Evolutionary conservation across 2,888 invertebrate genomes (phyloP).

Genomic region (Colletes collaris): DNA sequence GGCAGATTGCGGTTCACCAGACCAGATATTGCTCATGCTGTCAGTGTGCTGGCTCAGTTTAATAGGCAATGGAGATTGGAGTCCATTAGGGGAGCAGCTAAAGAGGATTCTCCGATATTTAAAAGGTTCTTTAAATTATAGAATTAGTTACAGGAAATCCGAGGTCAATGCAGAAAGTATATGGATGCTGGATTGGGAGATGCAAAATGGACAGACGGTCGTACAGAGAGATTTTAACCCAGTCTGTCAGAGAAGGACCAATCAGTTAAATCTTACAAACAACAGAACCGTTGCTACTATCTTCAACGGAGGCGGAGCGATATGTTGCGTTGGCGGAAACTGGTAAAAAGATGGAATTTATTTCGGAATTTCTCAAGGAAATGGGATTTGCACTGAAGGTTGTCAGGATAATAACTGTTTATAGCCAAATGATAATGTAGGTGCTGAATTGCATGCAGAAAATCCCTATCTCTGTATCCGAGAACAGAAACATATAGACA

Average conservation of each 20-base stretch:
- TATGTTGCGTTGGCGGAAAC: slow-evolving; percentile 21
- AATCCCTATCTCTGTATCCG: too few relatives aligned
- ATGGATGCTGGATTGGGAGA: slow-evolving; percentile 1
- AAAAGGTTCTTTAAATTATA: slow-evolving; percentile 2
- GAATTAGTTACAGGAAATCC: not conserved
- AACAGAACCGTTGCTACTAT: slow-evolving; percentile 17
- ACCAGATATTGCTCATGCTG: too few relatives aligned
- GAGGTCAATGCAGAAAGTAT: not conserved
- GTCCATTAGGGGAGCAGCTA: slow-evolving; percentile 1
- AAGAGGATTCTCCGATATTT: not conserved
- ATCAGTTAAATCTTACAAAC: not conserved
- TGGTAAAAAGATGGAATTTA: slow-evolving; percentile 14
- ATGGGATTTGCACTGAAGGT: not conserved
- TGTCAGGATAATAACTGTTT: slow-evolving; percentile 1
- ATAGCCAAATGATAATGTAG: too few relatives aligned
- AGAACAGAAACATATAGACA: too few relatives aligned
- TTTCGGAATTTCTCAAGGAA: slow-evolving; percentile 16
- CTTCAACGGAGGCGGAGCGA: slow-evolving; percentile 23
- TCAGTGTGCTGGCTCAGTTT: slow-evolving; percentile 36
- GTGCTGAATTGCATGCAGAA: too few relatives aligned
- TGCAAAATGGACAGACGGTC: not conserved
- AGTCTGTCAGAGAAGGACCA: not conserved
- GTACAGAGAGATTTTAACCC: not conserved
- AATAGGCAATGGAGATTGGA: not conserved
- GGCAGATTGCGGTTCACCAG: too few relatives aligned